These are phyloP conservation scores for Drosophila peninsularis DNA, from an alignment of 2,888 invertebrate genomes.

Conservation along the genomic window DNA sequence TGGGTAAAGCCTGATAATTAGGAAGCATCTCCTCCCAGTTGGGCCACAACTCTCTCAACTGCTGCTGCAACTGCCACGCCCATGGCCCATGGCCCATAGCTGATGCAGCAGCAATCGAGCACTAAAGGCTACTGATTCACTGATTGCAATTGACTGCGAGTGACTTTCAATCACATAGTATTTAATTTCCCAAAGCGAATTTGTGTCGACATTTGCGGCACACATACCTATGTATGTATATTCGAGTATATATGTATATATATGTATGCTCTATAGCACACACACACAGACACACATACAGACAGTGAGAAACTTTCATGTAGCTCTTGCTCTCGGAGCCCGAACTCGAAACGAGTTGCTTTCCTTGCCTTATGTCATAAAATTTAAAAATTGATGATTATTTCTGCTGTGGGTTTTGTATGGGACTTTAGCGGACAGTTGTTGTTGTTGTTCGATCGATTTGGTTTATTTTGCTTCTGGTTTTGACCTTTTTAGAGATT, in stretches of 20 bases:
- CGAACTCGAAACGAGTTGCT: conserved; percentile 5
- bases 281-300: background rate
- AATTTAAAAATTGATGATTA: conserved; percentile 69
- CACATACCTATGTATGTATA: background rate
- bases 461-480: background rate
- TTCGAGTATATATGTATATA: too few relatives aligned
- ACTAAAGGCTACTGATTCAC: conserved; percentile 33
- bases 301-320: background rate
- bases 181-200: conserved; percentile 70
- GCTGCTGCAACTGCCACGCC: conserved; percentile 26
- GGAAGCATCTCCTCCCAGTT: conserved; percentile 33
- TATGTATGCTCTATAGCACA: background rate
- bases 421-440: conserved; percentile 21
- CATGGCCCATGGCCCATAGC: conserved; percentile 4
- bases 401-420: conserved; percentile 36
- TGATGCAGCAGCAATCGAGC: conserved; percentile 35
- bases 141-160: conserved; percentile 39
- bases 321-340: background rate
- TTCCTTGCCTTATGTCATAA: conserved; percentile 46
- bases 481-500: conserved; percentile 7
- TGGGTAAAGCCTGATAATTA: conserved; percentile 55
- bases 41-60: conserved; percentile 39
- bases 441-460: conserved; percentile 9
- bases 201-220: conserved; percentile 32
- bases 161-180: conserved; percentile 63